Base-by-base conservation (phyloP, 1,140 invertebrate genomes). In the Pygmarrhopalites habei region DNA sequence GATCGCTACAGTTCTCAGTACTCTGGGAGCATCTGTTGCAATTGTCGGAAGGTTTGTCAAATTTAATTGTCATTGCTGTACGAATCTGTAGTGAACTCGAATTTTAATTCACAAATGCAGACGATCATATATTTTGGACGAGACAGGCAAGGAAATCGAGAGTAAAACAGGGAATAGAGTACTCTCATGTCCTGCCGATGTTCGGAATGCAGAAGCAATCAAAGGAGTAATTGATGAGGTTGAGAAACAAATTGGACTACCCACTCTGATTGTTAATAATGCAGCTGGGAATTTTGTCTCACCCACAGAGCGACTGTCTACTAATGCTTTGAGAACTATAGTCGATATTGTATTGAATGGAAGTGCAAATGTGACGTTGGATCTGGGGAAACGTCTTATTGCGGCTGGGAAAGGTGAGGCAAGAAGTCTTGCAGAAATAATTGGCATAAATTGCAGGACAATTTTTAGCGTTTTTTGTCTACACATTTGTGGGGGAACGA, bases 251-350 rank as follows among this genome's bases (percentile, higher is more conserved):
- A 74, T 82, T 61, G 82, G 81, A 19, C 71, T 81, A 17, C 82
- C 82, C 14, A 74, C 77, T 56, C 72, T 83, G 17, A 65, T 83
- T 29, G 75, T 83, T n/a, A 83, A 83, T 71, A 83, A 83, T 72
- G 82, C 82, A 51, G 82, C 82, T 28, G 82, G 82, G 14, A 83
- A 83, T 64, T 83, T 83, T 67, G 79, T 83, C 55, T 77, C 77
- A 5, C 82, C 81, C 10, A 75, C 80, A 19, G 80, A 82, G 67
- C 72, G 73, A 44, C 72, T 83, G 0, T 80, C 80, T 4, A 62
- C 77, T 1, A 82, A 83, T 74, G 82, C 79, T 10, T 81, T 77
- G 72, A 77, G 74, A 60, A 78, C 81, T 17, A 75, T 83, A 23
- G 72, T 80, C 41, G 82, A 82, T 67, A 82, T 82, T 71, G 81